phyloP scores from a whole-genome alignment of 2,888 invertebrate species.

The Hanleya hanleyi region DNA sequence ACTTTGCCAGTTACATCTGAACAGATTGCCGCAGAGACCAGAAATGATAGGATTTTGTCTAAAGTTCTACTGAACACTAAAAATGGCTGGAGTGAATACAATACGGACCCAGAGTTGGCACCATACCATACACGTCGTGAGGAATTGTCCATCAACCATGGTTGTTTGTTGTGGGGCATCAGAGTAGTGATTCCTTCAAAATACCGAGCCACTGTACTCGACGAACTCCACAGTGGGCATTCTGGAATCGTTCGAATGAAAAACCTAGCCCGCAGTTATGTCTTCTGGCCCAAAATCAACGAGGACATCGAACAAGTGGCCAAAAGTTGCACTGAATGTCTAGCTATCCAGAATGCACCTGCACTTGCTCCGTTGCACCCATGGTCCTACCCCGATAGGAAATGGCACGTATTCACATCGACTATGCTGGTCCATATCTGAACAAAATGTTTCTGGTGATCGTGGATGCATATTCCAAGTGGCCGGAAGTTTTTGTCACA shows the following conservation, averaged over 20 bases:
- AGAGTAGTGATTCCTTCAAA: constrained; percentile 39
- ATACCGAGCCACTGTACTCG: constrained; percentile 22
- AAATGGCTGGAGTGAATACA: constrained; percentile 4
- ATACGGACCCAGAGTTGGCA: constrained; percentile 14
- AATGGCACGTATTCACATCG: constrained; percentile 55
- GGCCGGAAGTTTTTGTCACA: constrained; percentile 33
- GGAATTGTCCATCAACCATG: constrained; percentile 27
- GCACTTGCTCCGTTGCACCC: constrained; percentile 46
- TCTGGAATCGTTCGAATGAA: constrained; percentile 44
- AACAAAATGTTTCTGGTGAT: constrained; percentile 40
- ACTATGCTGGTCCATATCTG: constrained; percentile 47
- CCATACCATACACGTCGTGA: constrained; percentile 19
- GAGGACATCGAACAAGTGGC: constrained; percentile 26
- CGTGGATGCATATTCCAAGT: constrained; percentile 48
- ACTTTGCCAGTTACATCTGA: constrained; percentile 29
- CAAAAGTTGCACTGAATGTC: constrained; percentile 35
- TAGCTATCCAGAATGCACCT: constrained; percentile 30
- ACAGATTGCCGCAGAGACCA: constrained; percentile 27
- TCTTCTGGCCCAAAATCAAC: constrained; percentile 42
- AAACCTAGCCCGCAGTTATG: constrained; percentile 33
- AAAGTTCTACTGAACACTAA: background rate
- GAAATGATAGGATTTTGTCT: constrained; percentile 22
- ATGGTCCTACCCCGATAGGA: constrained; percentile 47
- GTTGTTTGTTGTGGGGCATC: constrained; percentile 33
- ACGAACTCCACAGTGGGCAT: constrained; percentile 36